Conservation (phyloP, 2,113 vertebrate species). For the Myiopsitta monachus region DNA sequence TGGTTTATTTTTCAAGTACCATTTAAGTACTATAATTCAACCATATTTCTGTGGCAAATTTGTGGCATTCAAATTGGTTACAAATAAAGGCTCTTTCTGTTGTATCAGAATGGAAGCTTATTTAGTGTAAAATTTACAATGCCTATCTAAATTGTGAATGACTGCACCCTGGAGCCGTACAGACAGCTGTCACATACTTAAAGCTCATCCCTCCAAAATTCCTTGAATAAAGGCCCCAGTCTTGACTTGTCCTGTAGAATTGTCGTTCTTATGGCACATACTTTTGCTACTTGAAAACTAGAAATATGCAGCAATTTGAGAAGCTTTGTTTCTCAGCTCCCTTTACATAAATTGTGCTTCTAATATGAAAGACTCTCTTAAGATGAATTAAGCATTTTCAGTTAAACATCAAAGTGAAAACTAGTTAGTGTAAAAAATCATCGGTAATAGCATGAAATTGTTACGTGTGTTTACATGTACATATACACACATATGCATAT, state of each 20-base stretch:
- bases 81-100: not conserved
- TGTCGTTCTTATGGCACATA: not conserved
- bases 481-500: not conserved
- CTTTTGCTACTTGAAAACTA: not conserved
- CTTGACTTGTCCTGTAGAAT: not conserved
- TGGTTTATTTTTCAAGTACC: not conserved
- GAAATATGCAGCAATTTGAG: not conserved
- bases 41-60: not conserved
- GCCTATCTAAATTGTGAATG: not conserved
- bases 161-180: not conserved
- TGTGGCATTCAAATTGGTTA: not conserved
- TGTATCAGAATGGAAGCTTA: not conserved
- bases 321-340: not conserved
- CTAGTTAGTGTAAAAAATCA: not conserved
- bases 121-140: not conserved
- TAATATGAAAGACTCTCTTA: not conserved
- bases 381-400: not conserved
- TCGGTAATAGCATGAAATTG: not conserved
- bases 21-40: not conserved
- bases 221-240: not conserved
- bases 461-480: not conserved
- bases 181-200: not conserved
- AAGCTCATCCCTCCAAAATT: not conserved
- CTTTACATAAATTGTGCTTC: not conserved
- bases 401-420: not conserved